Conservation (phyloP, 2,888 invertebrate genomes). For the Eilema depressum region DNA sequence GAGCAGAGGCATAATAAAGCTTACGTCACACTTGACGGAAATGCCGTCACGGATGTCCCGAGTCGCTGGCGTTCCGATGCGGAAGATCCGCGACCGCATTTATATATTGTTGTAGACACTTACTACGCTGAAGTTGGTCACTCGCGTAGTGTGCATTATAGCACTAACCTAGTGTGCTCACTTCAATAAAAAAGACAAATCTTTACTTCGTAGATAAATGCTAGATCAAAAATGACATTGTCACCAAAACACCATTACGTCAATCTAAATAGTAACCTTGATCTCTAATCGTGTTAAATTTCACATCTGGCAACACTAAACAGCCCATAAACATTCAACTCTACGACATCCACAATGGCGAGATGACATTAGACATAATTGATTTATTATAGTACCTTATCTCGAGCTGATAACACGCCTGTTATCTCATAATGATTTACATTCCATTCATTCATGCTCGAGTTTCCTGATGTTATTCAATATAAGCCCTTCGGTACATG, state of each 20-base stretch:
- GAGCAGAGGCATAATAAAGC: background rate
- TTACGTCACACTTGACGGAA: background rate
- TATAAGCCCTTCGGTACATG: slow-evolving; percentile 7
- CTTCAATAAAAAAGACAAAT: no score
- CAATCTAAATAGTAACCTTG: slow-evolving; percentile 1
- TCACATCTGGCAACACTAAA: background rate
- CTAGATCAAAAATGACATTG: background rate
- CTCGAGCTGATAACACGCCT: slow-evolving; percentile 33
- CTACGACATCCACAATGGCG: slow-evolving; percentile 4
- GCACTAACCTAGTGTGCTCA: no score
- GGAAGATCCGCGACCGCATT: no score
- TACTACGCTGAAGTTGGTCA: no score
- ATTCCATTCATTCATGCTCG: slow-evolving; percentile 39
- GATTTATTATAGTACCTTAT: slow-evolving; percentile 46
- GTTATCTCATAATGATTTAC: slow-evolving; percentile 40
- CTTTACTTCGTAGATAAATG: no score
- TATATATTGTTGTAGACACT: no score
- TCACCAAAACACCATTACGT: background rate
- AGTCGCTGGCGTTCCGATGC: no score
- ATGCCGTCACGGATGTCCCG: no score
- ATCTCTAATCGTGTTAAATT: background rate
- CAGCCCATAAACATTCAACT: slow-evolving; percentile 8
- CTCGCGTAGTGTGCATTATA: no score
- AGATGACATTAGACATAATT: slow-evolving; percentile 38
- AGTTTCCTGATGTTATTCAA: slow-evolving; percentile 10